These are phyloP conservation scores for Herminia tarsipennalis DNA, from an alignment of 2,888 invertebrate species.

Conservation along the genomic window DNA sequence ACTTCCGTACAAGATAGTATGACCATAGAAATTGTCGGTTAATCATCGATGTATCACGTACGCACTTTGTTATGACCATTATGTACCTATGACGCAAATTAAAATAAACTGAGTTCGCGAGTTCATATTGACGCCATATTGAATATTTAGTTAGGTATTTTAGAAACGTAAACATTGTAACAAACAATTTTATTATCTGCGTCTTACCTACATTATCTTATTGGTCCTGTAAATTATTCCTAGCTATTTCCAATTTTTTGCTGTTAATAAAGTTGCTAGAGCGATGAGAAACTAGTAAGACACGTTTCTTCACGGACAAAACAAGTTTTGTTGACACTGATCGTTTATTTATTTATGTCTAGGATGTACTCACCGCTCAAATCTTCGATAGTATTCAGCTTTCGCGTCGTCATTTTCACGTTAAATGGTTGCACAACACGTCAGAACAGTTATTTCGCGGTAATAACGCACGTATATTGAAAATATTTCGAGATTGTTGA, in stretches of 20 bases:
- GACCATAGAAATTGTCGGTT: slow-evolving; percentile 35
- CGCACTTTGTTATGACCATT: too few species aligned
- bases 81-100: slow-evolving; percentile 58
- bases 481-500: slow-evolving; percentile 40
- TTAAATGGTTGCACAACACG: slow-evolving; percentile 44
- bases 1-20: slow-evolving; percentile 19
- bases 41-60: slow-evolving; percentile 46
- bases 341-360: slow-evolving; percentile 65
- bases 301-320: slow-evolving; percentile 54
- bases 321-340: slow-evolving; percentile 54
- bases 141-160: slow-evolving; percentile 33
- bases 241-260: neutral
- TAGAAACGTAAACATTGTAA: slow-evolving; percentile 34
- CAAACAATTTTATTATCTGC: slow-evolving; percentile 16
- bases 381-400: slow-evolving; percentile 81
- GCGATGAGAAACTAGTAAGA: slow-evolving; percentile 47
- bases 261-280: slow-evolving; percentile 1
- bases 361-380: slow-evolving; percentile 74
- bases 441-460: slow-evolving; percentile 27
- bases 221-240: neutral
- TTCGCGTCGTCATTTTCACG: slow-evolving; percentile 74
- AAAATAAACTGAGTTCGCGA: slow-evolving; percentile 52
- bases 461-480: slow-evolving; percentile 42
- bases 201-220: neutral
- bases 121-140: slow-evolving; percentile 49